Evolutionary conservation across 2,113 vertebrate species (phyloP), one percentile per base, ranked within the genome.

Genomic region (Pseudorectes ferrugineus): DNA sequence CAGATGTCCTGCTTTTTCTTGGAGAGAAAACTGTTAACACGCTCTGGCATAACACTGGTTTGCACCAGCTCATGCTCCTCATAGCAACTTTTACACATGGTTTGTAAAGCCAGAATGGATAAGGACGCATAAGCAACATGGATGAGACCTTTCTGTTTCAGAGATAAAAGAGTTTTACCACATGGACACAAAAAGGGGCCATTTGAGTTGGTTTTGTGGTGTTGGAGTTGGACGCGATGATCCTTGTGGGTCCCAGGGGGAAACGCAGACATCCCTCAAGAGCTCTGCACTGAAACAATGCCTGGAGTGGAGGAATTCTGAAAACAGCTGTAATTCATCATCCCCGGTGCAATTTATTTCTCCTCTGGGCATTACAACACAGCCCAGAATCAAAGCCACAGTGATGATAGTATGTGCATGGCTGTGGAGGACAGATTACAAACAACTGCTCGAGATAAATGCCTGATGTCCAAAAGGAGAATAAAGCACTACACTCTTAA

Each of bases 311-410:
- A 91, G 57, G 80, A 87, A 67, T 91, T 92, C 84, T 81, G 68
- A 6, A 67, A 95, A 43, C 80, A 96, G 89, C 80, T 96, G 92
- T 36, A 68, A 89, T 94, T 89, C 68, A 91, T 96, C 73, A 78
- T 71, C 66, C 62, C 61, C 29, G 3, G 13, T 6, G 25, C 71
- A n/a, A 87, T 71, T 94, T 78, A 84, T 96, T 81, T 85, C 84
- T 95, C 89, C 84, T 89, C 49, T 78, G 70, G 67, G 77, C 43
- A 68, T 95, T 82, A 26, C 46, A 84, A 13, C 80, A 43, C 52
- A 77, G 52, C 59, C 61, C 73, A 58, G 79, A 38, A 89, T 81
- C 70, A 92, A 92, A 96, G 71, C 17, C 62, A 36, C 72, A 13
- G 38, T 1, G 8, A 6, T 13, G 67, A 65, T 40, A 42, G 55